Conservation (phyloP, 2,113 vertebrate species). For the Laticauda colubrina region DNA sequence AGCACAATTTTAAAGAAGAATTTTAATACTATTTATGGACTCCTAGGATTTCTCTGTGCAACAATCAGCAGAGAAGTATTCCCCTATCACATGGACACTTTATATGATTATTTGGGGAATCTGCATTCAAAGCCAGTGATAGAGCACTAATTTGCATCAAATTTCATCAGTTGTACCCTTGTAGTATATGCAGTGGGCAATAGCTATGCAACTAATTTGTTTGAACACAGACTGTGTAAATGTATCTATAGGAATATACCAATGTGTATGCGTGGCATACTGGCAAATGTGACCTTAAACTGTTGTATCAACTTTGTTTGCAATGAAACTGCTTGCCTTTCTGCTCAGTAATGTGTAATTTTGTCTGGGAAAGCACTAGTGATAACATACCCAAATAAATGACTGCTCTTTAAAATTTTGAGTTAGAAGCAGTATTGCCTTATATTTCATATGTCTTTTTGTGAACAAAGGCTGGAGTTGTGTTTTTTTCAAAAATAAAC, state of each 20-base stretch:
- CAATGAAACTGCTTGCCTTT: slow-evolving; percentile 73
- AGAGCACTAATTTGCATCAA: slow-evolving; percentile 63
- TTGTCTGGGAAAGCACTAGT: slow-evolving; percentile 75
- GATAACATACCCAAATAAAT: slow-evolving; percentile 46
- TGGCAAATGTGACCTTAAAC: slow-evolving; percentile 70
- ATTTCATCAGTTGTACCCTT: slow-evolving; percentile 57
- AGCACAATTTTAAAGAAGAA: slow-evolving; percentile 72
- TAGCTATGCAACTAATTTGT: slow-evolving; percentile 73
- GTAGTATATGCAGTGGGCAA: slow-evolving; percentile 66
- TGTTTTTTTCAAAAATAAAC: slow-evolving; percentile 17
- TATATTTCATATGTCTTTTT: slow-evolving; percentile 39
- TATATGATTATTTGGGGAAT: slow-evolving; percentile 61
- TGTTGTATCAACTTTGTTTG: slow-evolving; percentile 73
- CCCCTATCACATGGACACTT: slow-evolving; percentile 70
- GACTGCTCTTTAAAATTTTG: slow-evolving; percentile 12
- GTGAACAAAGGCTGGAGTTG: slow-evolving; percentile 35
- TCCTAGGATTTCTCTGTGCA: slow-evolving; percentile 62
- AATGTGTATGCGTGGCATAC: slow-evolving; percentile 71
- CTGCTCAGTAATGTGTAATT: slow-evolving; percentile 66
- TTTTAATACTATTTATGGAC: slow-evolving; percentile 72
- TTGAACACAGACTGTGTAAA: slow-evolving; percentile 79
- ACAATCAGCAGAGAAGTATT: slow-evolving; percentile 73
- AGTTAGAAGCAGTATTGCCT: slow-evolving; percentile 42
- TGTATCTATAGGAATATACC: slow-evolving; percentile 76
- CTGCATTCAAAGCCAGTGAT: slow-evolving; percentile 57